These are phyloP conservation scores for Lagopus muta DNA, from an alignment of 2,113 vertebrate species.

Conservation along the genomic window DNA sequence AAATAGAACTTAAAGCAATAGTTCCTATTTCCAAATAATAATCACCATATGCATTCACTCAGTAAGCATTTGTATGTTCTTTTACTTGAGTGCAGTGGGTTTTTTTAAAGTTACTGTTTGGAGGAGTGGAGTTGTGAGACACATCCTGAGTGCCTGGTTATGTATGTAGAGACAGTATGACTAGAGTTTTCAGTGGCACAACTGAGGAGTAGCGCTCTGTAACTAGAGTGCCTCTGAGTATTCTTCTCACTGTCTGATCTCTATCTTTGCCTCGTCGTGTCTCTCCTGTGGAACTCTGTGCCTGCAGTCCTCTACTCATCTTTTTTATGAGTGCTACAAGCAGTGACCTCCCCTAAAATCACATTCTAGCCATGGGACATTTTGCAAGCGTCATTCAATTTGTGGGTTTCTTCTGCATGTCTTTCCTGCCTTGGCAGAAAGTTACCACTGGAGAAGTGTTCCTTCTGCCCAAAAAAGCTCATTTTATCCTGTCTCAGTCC, in stretches of 20 bases:
- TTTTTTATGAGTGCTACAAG: not conserved
- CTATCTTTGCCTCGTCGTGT: not conserved
- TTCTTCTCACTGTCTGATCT: not conserved
- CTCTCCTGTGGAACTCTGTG: not conserved
- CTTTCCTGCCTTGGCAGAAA: not conserved
- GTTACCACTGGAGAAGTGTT: not conserved
- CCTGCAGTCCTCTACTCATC: not conserved
- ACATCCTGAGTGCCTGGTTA: accelerated
- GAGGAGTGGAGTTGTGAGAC: not conserved
- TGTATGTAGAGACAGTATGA: too few relatives aligned
- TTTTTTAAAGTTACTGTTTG: accelerated
- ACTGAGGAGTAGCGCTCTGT: accelerated
- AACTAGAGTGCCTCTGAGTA: not conserved
- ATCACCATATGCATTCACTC: not conserved
- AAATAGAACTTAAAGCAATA: not conserved
- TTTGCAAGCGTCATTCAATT: accelerated
- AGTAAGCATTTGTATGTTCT: not conserved
- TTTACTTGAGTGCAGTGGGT: not conserved
- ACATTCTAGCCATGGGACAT: accelerated
- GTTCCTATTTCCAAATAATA: not conserved
- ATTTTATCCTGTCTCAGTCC: not conserved
- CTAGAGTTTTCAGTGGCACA: not conserved
- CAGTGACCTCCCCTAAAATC: not conserved
- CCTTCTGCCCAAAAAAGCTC: not conserved
- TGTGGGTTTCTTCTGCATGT: not conserved